A percentile compares a stretch with the other conserved stretches of the same genome.
These are phyloP conservation scores for Pachyseris speciosa DNA, from an alignment of 64 coral and sea anemone genomes.

Conservation along the genomic window DNA sequence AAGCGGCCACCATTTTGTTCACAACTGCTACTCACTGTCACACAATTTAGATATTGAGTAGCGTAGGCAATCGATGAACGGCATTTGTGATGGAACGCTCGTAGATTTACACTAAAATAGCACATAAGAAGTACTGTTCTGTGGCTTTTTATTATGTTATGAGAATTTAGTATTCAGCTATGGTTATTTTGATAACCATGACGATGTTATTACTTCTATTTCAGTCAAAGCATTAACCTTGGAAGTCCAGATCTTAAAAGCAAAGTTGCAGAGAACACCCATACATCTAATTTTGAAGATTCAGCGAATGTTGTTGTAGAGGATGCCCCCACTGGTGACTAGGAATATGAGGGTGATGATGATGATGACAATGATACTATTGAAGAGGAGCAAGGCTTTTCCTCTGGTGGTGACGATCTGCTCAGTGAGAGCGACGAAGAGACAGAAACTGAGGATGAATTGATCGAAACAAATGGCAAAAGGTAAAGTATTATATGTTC, in stretches of 20 bases:
- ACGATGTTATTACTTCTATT: too few species aligned
- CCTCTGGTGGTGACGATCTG: background rate
- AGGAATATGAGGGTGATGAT: background rate
- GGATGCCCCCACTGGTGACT: background rate
- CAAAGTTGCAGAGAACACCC: background rate
- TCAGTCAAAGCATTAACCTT: too few species aligned
- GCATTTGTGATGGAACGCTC: too few species aligned
- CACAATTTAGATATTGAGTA: too few species aligned
- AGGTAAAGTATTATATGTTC: background rate
- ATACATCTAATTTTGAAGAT: background rate
- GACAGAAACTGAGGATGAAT: background rate
- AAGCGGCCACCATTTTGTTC: too few species aligned
- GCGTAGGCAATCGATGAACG: too few species aligned
- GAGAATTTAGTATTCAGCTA: too few species aligned
- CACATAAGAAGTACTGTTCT: too few species aligned
- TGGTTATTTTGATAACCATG: too few species aligned
- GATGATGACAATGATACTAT: background rate
- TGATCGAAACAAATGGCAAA: background rate
- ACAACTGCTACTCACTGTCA: too few species aligned
- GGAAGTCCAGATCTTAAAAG: background rate
- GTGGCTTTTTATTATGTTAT: too few species aligned
- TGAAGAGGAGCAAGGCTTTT: background rate
- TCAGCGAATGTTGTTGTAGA: background rate
- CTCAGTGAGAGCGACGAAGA: background rate
- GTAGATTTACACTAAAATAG: too few species aligned